Percentiles rank a stretch among this genome's conserved stretches.
Conservation (phyloP, 2,888 invertebrate species). For the Epiblema foenella region DNA sequence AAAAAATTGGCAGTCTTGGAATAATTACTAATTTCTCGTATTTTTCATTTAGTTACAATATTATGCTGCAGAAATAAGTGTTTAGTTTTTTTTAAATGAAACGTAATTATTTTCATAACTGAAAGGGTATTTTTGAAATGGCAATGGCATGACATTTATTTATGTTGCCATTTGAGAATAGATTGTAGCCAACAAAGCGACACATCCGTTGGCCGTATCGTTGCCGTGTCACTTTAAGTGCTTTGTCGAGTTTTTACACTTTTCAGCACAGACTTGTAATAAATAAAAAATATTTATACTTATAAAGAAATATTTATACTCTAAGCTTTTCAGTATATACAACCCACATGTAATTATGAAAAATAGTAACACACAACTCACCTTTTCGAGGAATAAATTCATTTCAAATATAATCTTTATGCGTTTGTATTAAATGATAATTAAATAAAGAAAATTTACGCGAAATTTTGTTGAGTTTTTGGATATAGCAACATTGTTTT, state of each 20-base stretch:
- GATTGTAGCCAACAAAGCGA: neutral
- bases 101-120: neutral
- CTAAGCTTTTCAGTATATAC: no score
- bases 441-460: neutral
- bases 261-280: no score
- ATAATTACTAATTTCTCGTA: neutral
- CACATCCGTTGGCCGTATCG: no score
- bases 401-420: no score
- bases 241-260: no score
- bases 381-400: neutral
- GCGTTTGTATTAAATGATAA: no score
- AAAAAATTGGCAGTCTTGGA: neutral
- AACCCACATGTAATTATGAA: neutral
- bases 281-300: no score
- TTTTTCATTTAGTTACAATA: neutral
- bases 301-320: no score
- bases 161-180: slow-evolving; percentile 1
- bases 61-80: neutral
- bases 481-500: neutral
- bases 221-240: no score
- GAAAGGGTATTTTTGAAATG: slow-evolving; percentile 27
- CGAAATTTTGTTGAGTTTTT: neutral
- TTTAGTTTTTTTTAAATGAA: neutral
- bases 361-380: neutral
- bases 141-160: slow-evolving; percentile 18